Evolutionary conservation across 2,888 invertebrate genomes (phyloP), one percentile per base, ranked within the genome.

Genomic region (Cheilosia pagana): DNA sequence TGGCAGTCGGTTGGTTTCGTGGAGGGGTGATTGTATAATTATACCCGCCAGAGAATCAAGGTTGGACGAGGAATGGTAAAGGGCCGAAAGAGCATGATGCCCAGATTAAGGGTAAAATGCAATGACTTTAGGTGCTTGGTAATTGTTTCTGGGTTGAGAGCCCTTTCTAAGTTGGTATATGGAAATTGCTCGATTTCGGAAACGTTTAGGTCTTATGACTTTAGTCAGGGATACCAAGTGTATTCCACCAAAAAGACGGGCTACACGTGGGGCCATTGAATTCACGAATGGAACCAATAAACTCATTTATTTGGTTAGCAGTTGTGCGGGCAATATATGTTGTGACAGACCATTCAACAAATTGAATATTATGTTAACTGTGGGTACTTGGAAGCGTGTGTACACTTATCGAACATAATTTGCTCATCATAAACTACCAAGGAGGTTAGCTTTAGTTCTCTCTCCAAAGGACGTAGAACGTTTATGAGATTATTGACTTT

Each of bases 31-130:
- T 41, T 70, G 59, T 65, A 52, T 60, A 81, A 85, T 67, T 79
- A 79, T 59, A 72, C 67, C 45, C 21, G n/a, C n/a, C n/a, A n/a
- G n/a, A 53, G 59, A 74, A 79, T 59, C 70, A 79, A 83, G 74
- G 83, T 70, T 75, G 59, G 41, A 39, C 41, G 21, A 35, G 25
- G 41, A 43, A 43, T 41, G 53, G 39, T 59, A 28, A 8, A 52
- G 63, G 67, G 43, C 50, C 25, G 10, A 50, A 25, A 28, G 31
- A 59, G 52, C n/a, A 25, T 25, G 28, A 52, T 45, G 21, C 53
- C 39, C 60, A 28, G 48, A 12, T 65, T 8, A 6, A 35, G 25
- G 48, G 25, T 21, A 28, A 65, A 75, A 76, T 70, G 71, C 60
- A 82, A 67, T 55, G 48, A 25, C 48, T 77, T 60, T 28, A 43